Percentiles rank a stretch among this genome's conserved stretches.
Evolutionary conservation across 2,888 invertebrate species (phyloP).

Genomic region (Octodonta nipae): DNA sequence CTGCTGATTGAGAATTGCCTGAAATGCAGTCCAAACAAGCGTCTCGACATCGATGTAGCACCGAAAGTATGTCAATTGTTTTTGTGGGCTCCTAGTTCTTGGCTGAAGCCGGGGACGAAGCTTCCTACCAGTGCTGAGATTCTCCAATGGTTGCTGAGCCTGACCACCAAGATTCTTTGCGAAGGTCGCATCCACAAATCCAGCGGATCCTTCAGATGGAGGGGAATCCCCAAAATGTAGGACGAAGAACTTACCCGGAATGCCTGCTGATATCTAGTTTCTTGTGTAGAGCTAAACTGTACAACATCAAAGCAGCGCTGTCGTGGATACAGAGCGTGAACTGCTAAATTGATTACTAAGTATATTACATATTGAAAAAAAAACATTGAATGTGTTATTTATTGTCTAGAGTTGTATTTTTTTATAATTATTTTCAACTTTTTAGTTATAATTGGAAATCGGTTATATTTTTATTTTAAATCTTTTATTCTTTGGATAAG

Average conservation of each 20-base stretch:
- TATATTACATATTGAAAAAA: too few relatives aligned
- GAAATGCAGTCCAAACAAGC: too few relatives aligned
- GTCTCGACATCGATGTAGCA: slow-evolving; percentile 52
- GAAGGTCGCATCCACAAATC: too few relatives aligned
- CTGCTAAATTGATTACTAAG: too few relatives aligned
- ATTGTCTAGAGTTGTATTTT: too few relatives aligned
- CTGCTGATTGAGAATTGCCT: too few relatives aligned
- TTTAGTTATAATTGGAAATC: too few relatives aligned
- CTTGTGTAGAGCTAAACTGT: slow-evolving; percentile 47
- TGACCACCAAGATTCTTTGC: slow-evolving; percentile 62
- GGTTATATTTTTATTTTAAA: too few relatives aligned
- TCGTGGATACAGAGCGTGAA: slow-evolving; percentile 46
- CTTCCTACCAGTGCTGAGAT: slow-evolving; percentile 54
- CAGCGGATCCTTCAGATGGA: too few relatives aligned
- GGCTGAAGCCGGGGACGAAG: slow-evolving; percentile 43
- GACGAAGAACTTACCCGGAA: slow-evolving; percentile 54
- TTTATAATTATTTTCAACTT: too few relatives aligned
- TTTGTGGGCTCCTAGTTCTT: slow-evolving; percentile 60
- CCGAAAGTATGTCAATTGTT: slow-evolving; percentile 61
- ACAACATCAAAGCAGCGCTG: slow-evolving; percentile 47
- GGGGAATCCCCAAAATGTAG: slow-evolving; percentile 21
- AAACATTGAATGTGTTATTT: too few relatives aligned
- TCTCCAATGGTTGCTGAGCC: slow-evolving; percentile 58
- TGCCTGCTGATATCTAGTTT: slow-evolving; percentile 60
- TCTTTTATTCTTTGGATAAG: too few relatives aligned